These are phyloP conservation scores for Venustoraphidia nigricollis DNA, from an alignment of 2,888 invertebrate species.

Conservation along the genomic window DNA sequence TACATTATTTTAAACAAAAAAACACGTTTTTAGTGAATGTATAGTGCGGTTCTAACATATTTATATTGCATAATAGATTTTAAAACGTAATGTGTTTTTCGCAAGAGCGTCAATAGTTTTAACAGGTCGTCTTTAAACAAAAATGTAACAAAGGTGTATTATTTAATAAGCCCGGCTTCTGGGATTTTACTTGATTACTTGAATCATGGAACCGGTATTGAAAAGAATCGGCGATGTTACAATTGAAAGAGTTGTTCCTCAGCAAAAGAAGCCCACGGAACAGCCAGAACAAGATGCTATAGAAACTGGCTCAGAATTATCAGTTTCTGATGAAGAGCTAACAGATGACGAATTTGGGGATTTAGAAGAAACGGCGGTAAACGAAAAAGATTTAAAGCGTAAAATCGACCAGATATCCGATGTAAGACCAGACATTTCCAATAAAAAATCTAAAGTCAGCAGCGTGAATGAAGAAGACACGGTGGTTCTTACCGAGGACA, in stretches of 20 bases:
- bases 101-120: too few species aligned
- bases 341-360: conserved; percentile 29
- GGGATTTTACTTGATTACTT: conserved; percentile 13
- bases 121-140: too few species aligned
- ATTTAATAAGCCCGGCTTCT: too few species aligned
- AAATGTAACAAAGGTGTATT: too few species aligned
- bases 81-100: too few species aligned
- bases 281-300: conserved; percentile 14
- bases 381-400: too few species aligned
- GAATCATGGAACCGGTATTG: conserved; percentile 34
- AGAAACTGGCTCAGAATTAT: conserved; percentile 21
- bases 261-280: conserved; percentile 14
- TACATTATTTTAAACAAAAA: too few species aligned
- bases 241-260: conserved; percentile 33
- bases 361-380: conserved; percentile 15
- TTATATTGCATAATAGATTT: too few species aligned
- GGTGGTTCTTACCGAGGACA: conserved; percentile 17
- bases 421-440: conserved; percentile 15
- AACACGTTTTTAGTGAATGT: too few species aligned
- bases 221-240: conserved; percentile 43
- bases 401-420: conserved; percentile 9
- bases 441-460: conserved; percentile 16
- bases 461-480: conserved; percentile 24
- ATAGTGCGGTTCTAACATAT: too few species aligned
- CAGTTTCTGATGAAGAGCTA: conserved; percentile 24